Evolutionary conservation across 2,888 invertebrate species (phyloP).

Genomic region (Helleia helle): DNA sequence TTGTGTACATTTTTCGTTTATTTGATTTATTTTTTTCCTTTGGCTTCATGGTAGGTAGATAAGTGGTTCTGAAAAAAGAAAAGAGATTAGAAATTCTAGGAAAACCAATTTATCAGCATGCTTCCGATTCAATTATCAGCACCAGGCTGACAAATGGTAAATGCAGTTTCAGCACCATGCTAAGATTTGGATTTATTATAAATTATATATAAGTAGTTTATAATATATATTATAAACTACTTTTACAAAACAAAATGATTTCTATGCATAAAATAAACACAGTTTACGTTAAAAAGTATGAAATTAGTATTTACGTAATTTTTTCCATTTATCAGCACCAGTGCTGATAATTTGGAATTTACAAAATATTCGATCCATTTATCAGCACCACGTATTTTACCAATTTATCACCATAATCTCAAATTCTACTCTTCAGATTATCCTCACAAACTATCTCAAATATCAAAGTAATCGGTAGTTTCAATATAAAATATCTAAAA

Average conservation of each 20-base stretch:
- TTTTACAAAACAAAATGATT: too few species aligned
- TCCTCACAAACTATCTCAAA: conserved; percentile 15
- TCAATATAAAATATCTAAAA: conserved; percentile 16
- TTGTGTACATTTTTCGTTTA: too few species aligned
- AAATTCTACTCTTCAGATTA: conserved; percentile 14
- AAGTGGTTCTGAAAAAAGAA: too few species aligned
- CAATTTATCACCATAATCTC: conserved; percentile 19
- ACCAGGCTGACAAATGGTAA: conserved; percentile 16
- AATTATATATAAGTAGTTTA: too few species aligned
- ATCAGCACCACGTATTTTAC: conserved; percentile 18
- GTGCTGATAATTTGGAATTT: conserved; percentile 23
- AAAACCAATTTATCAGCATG: conserved; percentile 21
- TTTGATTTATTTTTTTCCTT: too few species aligned
- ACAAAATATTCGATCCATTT: conserved; percentile 19
- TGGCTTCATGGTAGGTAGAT: too few species aligned
- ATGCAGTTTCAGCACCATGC: conserved; percentile 20
- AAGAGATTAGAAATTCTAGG: too few species aligned
- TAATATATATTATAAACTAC: too few species aligned
- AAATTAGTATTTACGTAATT: conserved; percentile 18
- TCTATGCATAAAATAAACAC: too few species aligned
- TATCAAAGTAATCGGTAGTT: too few species aligned
- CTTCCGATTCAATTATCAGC: conserved; percentile 22
- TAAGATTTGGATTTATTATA: conserved; percentile 21
- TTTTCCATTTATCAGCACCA: conserved; percentile 22
- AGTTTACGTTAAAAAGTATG: too few species aligned